A percentile compares a stretch with the other conserved stretches of the same genome.
Conservation (phyloP, 92 coral and sea anemone species). For the Heliopora coerulea region DNA sequence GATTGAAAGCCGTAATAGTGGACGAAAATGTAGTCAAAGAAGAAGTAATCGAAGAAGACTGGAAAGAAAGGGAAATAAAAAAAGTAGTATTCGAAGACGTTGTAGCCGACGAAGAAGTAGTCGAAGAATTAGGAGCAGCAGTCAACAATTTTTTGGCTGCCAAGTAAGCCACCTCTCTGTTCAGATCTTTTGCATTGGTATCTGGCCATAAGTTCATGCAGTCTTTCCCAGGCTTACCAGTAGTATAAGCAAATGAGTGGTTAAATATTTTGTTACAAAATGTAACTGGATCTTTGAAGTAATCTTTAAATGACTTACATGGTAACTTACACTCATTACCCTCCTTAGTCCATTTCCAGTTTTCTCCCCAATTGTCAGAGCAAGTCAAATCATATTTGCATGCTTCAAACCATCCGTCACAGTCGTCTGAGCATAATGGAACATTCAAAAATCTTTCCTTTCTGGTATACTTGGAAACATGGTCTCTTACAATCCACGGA, state of each 20-base stretch:
- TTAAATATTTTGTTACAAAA: conserved; percentile 86
- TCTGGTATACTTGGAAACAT: conserved; percentile 72
- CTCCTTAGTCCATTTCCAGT: conserved; percentile 83
- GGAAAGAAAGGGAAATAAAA: too few relatives aligned
- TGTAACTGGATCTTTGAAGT: conserved; percentile 59
- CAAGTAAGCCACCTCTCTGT: conserved; percentile 70
- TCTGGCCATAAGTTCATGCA: conserved; percentile 96
- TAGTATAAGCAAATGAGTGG: conserved; percentile 73
- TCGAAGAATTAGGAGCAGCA: too few relatives aligned
- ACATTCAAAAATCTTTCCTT: conserved; percentile 67
- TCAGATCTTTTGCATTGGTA: conserved; percentile 53
- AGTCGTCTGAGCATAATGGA: conserved; percentile 74
- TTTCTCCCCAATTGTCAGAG: conserved; percentile 89
- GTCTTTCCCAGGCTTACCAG: conserved; percentile 75
- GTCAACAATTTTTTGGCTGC: conserved; percentile 56
- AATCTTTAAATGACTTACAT: conserved; percentile 84
- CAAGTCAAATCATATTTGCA: conserved; percentile 84
- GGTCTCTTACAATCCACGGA: conserved; percentile 81
- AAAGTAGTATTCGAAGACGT: too few relatives aligned
- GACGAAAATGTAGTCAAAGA: too few relatives aligned
- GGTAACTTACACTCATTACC: conserved; percentile 77
- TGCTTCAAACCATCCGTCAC: conserved; percentile 93
- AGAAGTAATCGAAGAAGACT: too few relatives aligned
- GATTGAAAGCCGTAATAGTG: too few relatives aligned
- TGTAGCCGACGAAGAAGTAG: too few relatives aligned